These are phyloP conservation scores for Cairina moschata DNA, from an alignment of 2,113 vertebrate species.

Conservation along the genomic window DNA sequence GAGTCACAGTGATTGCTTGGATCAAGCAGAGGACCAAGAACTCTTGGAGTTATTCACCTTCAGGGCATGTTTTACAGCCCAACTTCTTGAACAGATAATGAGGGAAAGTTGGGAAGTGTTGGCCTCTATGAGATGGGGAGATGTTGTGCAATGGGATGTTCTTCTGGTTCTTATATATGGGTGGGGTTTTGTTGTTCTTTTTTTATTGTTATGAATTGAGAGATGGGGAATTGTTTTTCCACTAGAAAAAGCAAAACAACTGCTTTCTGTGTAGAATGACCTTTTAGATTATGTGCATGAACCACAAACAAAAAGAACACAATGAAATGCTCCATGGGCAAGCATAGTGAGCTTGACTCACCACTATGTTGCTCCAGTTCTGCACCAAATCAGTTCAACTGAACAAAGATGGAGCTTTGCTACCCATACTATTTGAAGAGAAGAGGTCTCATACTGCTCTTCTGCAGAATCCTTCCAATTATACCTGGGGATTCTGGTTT, in stretches of 20 bases:
- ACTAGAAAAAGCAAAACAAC: conserved; percentile 63
- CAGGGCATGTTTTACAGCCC: not conserved
- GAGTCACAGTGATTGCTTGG: conserved; percentile 22
- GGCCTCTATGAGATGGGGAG: not conserved
- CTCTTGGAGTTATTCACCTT: conserved; percentile 35
- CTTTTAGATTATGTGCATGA: conserved; percentile 61
- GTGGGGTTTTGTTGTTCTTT: conserved; percentile 58
- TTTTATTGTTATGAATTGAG: conserved; percentile 63
- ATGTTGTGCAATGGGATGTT: conserved; percentile 44
- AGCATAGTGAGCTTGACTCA: conserved; percentile 49
- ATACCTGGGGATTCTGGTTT: not conserved
- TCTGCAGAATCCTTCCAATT: not conserved
- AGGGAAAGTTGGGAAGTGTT: not conserved
- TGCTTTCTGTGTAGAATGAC: conserved; percentile 64
- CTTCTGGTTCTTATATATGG: conserved; percentile 40
- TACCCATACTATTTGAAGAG: not conserved
- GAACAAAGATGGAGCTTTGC: conserved; percentile 20
- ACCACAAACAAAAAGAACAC: conserved; percentile 64
- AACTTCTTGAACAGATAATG: conserved; percentile 35
- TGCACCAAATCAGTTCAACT: not conserved
- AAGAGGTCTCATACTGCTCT: not conserved
- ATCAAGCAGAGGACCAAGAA: conserved; percentile 13
- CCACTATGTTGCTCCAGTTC: not conserved
- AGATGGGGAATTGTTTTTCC: conserved; percentile 69
- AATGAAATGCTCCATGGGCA: conserved; percentile 54